Evolutionary conservation across 1,140 invertebrate genomes (phyloP), one percentile per base, ranked within the genome.

Genomic region (Aphelinus atriplicis): DNA sequence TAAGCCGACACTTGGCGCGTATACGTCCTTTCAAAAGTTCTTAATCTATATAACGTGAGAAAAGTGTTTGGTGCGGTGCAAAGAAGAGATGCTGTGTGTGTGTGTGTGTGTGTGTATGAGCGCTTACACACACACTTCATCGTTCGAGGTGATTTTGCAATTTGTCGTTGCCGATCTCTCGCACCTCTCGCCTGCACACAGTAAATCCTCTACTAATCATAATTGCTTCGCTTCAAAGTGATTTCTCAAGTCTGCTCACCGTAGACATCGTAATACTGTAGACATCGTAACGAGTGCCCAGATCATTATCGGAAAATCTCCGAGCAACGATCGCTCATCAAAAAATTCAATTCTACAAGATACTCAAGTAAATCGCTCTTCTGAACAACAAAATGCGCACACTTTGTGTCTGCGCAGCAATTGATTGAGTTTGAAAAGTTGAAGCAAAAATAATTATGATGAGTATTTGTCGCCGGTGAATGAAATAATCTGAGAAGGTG

Each of bases 41-140:
- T 42, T 65, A 65, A 65, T 65, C 63, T 51, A 65, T 50, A 51
- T 65, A 65, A 65, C 63, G 63, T 65, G 63, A 65, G 63, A 65
- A 65, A 65, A 65, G 45, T 5, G 42, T 48, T 46, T 47, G 43
- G 45, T 3, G 10, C 26, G 42, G 5, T 47, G 10, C 43, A 26
- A 26, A 26, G 26, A 26, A 26, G 26, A 26, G 26, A 26, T 26
- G 26, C 26, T 26, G 26, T 26, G 26, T 26, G 26, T 26, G 7
- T 7, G 45, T 26, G 26, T 26, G 26, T 26, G 26, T 26, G 7
- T 7, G 45, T 50, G 10, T 64, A 64, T n/a, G 10, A 26, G 50
- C 26, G n/a, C 50, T 48, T n/a, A 64, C 26, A 48, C 0, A 63
- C 5, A n/a, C 10, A 7, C 45, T 9, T 3, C 45, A 46, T 7